A percentile compares a stretch with the other conserved stretches of the same genome.
These are phyloP conservation scores for Dione juno DNA, from an alignment of 2,888 invertebrate genomes.

Conservation along the genomic window DNA sequence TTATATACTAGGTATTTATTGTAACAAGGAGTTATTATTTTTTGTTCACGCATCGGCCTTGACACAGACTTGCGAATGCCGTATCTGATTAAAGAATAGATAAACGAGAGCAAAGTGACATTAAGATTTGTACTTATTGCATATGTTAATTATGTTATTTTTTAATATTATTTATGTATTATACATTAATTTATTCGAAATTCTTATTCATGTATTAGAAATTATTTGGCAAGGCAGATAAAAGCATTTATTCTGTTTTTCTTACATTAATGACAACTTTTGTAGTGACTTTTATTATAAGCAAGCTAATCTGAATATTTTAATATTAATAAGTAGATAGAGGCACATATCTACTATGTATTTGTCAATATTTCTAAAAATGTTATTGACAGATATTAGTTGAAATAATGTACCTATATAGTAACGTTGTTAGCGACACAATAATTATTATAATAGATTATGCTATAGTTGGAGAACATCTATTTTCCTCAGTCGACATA, in stretches of 20 bases:
- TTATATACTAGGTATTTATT: background rate
- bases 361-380: background rate
- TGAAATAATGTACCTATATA: background rate
- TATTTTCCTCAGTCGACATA: conserved; percentile 24
- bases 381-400: background rate
- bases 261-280: conserved; percentile 2
- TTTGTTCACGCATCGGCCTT: conserved; percentile 28
- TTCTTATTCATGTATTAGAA: background rate
- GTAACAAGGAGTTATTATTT: conserved; percentile 17
- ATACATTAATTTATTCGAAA: background rate
- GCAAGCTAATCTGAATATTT: background rate
- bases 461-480: background rate
- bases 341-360: background rate
- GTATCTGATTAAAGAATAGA: conserved; percentile 32
- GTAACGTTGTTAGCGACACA: background rate
- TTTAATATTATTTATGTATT: background rate
- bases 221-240: background rate
- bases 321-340: background rate
- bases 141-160: conserved; percentile 2
- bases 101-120: conserved; percentile 31
- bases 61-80: conserved; percentile 33
- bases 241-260: conserved; percentile 3
- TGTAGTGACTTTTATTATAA: background rate
- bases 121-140: conserved; percentile 20
- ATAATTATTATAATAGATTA: conserved; percentile 6